Base-by-base conservation (phyloP, 2,113 vertebrate genomes). In the Macrotus californicus region DNA sequence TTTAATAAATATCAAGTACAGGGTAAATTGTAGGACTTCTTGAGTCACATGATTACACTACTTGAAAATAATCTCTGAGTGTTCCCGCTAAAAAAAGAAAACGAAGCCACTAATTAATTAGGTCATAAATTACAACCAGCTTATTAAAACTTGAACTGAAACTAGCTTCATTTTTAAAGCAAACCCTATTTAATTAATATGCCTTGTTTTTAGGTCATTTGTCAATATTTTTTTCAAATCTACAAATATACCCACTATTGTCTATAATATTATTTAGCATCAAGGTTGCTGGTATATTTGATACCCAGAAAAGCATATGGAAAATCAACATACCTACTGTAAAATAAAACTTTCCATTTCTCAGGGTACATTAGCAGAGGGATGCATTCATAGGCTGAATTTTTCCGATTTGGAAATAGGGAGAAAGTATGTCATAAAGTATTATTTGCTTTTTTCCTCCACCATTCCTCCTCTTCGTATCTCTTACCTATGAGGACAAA, bases 131-230 rank as follows among this genome's bases (percentile, higher is more conserved):
- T 84, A 79, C 86, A 84, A 56, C 61, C 66, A 83, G 46, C 43
- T 87, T 36, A 89, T 73, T 89, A 96, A 89, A 80, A 5, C 10
- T 83, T 52, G 70, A 88, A 67, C 19, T 82, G 72, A 92, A 95
- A 41, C 67, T 76, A 70, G 26, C 46, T 85, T 96, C 39, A 76
- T 77, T 94, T 92, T 81, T 48, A 89, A 73, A 93, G 29, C 29
- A 93, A 93, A 29, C 29, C 5, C n/a, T 50, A 43, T 64, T 88
- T 92, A 76, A 67, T 87, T 82, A 50, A 95, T 79, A 52, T 64
- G 36, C 15, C 43, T 94, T 75, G 9, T 26, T 79, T 87, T 90
- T 92, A 83, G 41, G 52, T 85, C 24, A 85, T 7, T 66, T 15
- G 0, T 89, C 12, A 50, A 19, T 69, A 36, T 52, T n/a, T 85